Evolutionary conservation across 2,888 invertebrate genomes (phyloP).

Genomic region (Drosophila niveifrons): DNA sequence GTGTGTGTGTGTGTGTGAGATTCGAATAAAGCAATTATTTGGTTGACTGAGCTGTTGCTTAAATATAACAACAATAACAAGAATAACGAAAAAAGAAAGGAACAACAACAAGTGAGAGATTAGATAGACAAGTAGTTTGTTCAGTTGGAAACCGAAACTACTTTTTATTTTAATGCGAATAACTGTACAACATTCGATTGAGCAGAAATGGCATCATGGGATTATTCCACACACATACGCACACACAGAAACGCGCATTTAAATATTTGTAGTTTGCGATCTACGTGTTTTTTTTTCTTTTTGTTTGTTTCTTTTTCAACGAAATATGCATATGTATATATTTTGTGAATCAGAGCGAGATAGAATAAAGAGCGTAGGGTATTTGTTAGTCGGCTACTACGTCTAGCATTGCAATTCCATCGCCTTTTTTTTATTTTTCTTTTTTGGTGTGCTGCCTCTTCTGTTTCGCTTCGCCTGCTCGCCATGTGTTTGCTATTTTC

Average conservation of each 20-base stretch:
- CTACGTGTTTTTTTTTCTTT: too few species aligned
- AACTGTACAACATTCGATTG: constrained; percentile 8
- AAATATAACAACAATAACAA: constrained; percentile 35
- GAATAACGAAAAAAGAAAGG: constrained; percentile 31
- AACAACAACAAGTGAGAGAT: constrained; percentile 61
- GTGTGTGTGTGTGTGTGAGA: constrained; percentile 20
- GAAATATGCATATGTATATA: too few species aligned
- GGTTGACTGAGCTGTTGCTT: constrained; percentile 65
- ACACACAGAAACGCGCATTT: not conserved
- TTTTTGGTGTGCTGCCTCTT: not conserved
- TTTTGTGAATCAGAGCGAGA: too few species aligned
- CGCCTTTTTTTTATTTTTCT: constrained; percentile 27
- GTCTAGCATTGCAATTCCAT: constrained; percentile 9
- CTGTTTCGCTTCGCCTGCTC: constrained; percentile 47
- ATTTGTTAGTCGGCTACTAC: constrained; percentile 15
- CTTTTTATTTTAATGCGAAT: constrained; percentile 9
- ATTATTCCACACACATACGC: constrained; percentile 7
- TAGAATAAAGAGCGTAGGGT: constrained; percentile 17
- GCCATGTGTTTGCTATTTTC: constrained; percentile 80
- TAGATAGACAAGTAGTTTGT: constrained; percentile 76
- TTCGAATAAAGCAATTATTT: constrained; percentile 70
- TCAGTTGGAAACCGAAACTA: constrained; percentile 65
- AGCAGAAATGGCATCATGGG: constrained; percentile 1
- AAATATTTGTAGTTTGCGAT: too few species aligned
- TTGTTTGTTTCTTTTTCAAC: too few species aligned